Conservation (phyloP, 2,797 vertebrate genomes). For the Characodon lateralis region DNA sequence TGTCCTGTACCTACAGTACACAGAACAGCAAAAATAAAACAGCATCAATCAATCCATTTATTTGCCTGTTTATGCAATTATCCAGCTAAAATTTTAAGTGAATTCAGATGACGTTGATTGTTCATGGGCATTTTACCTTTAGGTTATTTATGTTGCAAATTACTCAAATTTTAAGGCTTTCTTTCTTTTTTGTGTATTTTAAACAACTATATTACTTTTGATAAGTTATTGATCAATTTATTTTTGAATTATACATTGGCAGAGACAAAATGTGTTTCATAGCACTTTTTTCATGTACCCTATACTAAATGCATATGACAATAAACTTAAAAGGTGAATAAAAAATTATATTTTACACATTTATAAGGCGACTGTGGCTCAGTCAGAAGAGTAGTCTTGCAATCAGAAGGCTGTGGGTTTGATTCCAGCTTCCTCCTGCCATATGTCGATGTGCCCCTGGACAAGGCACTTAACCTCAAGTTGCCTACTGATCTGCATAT, state of each 20-base stretch:
- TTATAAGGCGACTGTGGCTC: too few species aligned
- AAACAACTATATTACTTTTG: not conserved
- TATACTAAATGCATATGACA: not conserved
- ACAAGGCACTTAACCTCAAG: too few species aligned
- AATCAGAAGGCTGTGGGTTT: too few species aligned
- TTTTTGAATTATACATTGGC: not conserved
- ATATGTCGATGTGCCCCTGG: too few species aligned
- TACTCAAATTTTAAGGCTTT: too few species aligned
- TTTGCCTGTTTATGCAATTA: not conserved
- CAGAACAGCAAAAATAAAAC: not conserved
- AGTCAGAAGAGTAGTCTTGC: too few species aligned
- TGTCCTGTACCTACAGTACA: not conserved
- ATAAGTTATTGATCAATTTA: not conserved
- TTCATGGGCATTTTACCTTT: not conserved
- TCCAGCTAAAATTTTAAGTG: not conserved
- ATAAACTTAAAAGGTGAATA: not conserved
- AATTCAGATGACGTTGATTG: not conserved
- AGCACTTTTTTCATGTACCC: not conserved
- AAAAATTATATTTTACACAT: not conserved
- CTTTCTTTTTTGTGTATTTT: not conserved
- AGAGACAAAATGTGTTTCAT: not conserved
- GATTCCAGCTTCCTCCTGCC: too few species aligned
- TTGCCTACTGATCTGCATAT: too few species aligned
- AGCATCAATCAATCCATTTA: not conserved
- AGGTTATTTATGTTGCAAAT: not conserved